Percentiles rank a stretch among this genome's conserved stretches.
Conservation (phyloP, 2,888 invertebrate genomes). For the Drosophila borealis region DNA sequence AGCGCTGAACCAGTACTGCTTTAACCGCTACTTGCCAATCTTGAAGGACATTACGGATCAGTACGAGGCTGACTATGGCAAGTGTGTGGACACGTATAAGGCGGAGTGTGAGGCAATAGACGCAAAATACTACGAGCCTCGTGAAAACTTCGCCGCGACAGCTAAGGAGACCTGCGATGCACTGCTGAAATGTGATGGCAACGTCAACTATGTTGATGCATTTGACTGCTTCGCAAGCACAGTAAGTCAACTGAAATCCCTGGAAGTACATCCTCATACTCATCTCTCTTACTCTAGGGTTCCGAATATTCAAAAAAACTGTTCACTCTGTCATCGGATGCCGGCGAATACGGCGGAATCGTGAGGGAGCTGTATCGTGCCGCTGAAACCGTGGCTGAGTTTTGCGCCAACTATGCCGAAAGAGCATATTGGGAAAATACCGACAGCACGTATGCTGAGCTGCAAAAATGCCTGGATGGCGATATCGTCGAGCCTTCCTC, state of each 20-base stretch:
- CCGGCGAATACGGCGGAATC: neutral
- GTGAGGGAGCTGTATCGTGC: conserved; percentile 3
- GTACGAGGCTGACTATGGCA: conserved; percentile 15
- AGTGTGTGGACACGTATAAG: conserved; percentile 16
- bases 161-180: conserved; percentile 19
- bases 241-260: conserved; percentile 18
- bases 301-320: conserved; percentile 12
- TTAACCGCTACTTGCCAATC: conserved; percentile 38
- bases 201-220: neutral
- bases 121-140: neutral
- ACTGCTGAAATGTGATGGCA: conserved; percentile 17
- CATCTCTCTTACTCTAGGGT: conserved; percentile 10
- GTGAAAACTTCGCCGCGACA: neutral
- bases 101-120: conserved; percentile 4
- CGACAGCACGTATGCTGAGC: neutral
- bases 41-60: conserved; percentile 25
- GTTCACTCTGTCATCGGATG: conserved; percentile 8
- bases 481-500: neutral
- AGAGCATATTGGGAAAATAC: conserved; percentile 17
- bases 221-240: conserved; percentile 35
- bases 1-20: conserved; percentile 33
- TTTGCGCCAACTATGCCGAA: conserved; percentile 20
- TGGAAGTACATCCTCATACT: neutral
- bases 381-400: conserved; percentile 1
- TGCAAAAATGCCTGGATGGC: conserved; percentile 31